Base-by-base conservation (phyloP, 2,888 invertebrate species). In the Troilus luridus region DNA sequence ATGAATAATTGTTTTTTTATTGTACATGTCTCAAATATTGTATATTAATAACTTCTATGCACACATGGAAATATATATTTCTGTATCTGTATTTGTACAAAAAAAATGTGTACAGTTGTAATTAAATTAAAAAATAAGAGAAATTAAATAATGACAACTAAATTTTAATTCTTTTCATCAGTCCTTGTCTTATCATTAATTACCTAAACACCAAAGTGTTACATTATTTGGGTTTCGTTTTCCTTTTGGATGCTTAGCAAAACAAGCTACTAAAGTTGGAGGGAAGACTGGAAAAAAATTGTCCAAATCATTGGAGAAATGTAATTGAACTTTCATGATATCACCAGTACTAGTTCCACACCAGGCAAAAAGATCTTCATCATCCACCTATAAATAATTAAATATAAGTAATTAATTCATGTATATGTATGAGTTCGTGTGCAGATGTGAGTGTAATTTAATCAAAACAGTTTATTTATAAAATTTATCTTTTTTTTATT, bases 271-370 rank as follows among this genome's bases (percentile, higher is more conserved):
- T 93, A 97, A 94, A 19, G 95, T 93, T 0, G 97, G 96, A 91
- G 95, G 94, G 93, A 94, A n/a, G n/a, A n/a, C n/a, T n/a, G n/a
- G n/a, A n/a, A n/a, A n/a, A n/a, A n/a, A n/a, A n/a, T n/a, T n/a
- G n/a, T n/a, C n/a, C n/a, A n/a, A 94, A 64, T 93, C 92, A 6
- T 91, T 91, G n/a, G 92, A 92, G 88, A 92, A 93, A 88, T 92
- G 93, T 60, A 92, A 91, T 77, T 92, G 92, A 17, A 93, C 94
- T 93, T 95, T 95, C 92, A 96, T 94, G 19, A 97, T 94, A 93
- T 97, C 98, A 62, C 97, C 98, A 93, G 98, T 97, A 19, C 95
- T 95, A 21, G 98, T 98, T 11, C 98, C 98, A 93, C 98, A 97
- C 94, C 96, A 98, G 88, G 97, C 96, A 92, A 95, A 95, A 88